These are phyloP conservation scores for Apeltes quadracus DNA, from an alignment of 2,113 vertebrate species.

Conservation along the genomic window DNA sequence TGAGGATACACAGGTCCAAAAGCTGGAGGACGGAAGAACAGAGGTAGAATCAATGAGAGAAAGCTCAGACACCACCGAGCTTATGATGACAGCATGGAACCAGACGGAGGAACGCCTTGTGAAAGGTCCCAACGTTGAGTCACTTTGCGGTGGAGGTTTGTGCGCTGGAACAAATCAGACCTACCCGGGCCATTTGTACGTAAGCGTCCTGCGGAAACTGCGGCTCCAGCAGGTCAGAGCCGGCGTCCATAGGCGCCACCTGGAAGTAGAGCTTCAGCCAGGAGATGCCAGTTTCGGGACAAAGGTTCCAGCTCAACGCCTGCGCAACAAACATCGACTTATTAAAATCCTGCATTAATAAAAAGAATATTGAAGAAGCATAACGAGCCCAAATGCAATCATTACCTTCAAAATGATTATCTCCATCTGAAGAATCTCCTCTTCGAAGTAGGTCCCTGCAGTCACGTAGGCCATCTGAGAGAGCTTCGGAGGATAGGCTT, in stretches of 20 bases:
- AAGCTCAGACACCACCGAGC: background rate
- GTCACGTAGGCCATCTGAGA: slow-evolving; percentile 90
- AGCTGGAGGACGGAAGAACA: slow-evolving; percentile 76
- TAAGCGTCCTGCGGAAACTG: slow-evolving; percentile 90
- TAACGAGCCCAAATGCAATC: background rate
- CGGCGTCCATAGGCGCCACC: slow-evolving; percentile 83
- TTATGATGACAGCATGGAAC: background rate
- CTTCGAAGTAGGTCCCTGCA: slow-evolving; percentile 88
- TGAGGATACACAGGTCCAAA: slow-evolving; percentile 89
- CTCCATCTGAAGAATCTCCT: slow-evolving; percentile 92
- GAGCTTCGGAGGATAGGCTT: slow-evolving; percentile 91
- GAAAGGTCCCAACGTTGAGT: background rate
- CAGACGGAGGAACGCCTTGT: background rate
- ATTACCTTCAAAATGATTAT: slow-evolving; percentile 89
- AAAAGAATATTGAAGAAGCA: background rate
- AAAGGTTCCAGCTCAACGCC: slow-evolving; percentile 91
- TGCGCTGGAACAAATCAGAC: background rate
- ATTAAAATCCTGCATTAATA: background rate
- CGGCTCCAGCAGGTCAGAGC: slow-evolving; percentile 85
- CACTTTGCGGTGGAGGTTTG: too few relatives aligned
- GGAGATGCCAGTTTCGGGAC: slow-evolving; percentile 87
- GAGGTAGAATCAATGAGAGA: background rate
- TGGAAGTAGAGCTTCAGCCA: slow-evolving; percentile 93
- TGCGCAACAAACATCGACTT: slow-evolving; percentile 33
- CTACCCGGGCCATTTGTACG: slow-evolving; percentile 87